These are phyloP conservation scores for Erannis defoliaria DNA, from an alignment of 2,888 invertebrate genomes.

Conservation along the genomic window DNA sequence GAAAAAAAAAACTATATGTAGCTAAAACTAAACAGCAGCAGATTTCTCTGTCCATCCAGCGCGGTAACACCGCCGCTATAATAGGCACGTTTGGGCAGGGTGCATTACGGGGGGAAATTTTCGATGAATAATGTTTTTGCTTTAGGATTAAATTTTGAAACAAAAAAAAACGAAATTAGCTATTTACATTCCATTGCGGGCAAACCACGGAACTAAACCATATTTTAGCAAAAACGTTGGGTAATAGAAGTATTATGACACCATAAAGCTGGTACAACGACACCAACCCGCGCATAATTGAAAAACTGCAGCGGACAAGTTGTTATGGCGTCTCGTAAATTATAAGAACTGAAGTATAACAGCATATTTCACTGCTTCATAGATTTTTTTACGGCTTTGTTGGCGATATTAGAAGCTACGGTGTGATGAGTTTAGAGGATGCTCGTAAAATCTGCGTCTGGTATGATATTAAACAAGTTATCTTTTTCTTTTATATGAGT, in stretches of 20 bases:
- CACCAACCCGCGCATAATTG: constrained; percentile 30
- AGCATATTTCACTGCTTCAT: constrained; percentile 37
- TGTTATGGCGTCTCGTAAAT: constrained; percentile 40
- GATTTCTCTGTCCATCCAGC: too few species aligned
- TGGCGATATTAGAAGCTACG: constrained; percentile 29
- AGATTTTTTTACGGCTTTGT: constrained; percentile 31
- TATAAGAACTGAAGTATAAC: constrained; percentile 35
- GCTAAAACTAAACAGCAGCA: too few species aligned
- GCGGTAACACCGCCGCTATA: too few species aligned
- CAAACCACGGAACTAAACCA: background rate
- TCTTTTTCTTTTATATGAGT: constrained; percentile 14
- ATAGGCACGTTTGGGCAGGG: too few species aligned
- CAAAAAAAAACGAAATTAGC: background rate
- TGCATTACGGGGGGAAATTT: too few species aligned
- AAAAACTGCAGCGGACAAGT: constrained; percentile 34
- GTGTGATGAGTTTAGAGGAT: constrained; percentile 30
- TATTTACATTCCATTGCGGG: too few species aligned
- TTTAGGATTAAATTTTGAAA: background rate
- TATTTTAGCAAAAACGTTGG: constrained; percentile 8
- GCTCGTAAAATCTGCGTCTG: constrained; percentile 32
- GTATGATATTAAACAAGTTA: constrained; percentile 20
- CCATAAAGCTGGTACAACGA: constrained; percentile 25
- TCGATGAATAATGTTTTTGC: too few species aligned
- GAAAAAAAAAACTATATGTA: too few species aligned
- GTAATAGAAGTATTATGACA: constrained; percentile 24